Evolutionary conservation across 2,888 invertebrate genomes (phyloP).

Genomic region (Margaritifera margaritifera): DNA sequence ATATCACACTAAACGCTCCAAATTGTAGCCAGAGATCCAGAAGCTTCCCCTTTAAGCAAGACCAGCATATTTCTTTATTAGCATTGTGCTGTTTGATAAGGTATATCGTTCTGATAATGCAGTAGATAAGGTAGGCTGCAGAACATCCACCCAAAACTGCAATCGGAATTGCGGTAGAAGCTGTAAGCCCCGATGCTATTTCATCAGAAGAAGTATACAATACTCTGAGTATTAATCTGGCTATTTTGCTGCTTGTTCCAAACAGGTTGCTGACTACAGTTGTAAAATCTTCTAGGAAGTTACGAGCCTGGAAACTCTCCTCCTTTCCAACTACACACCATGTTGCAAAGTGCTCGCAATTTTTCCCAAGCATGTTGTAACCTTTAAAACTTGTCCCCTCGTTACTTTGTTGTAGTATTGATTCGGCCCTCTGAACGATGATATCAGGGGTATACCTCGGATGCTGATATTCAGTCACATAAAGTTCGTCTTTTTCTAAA

Average conservation of each 20-base stretch:
- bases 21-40: conserved; percentile 15
- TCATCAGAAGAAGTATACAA: conserved; percentile 11
- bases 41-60: conserved; percentile 10
- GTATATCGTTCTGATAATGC: conserved; percentile 7
- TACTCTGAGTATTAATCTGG: conserved; percentile 2
- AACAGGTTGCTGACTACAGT: neutral
- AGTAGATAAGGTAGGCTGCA: conserved; percentile 14
- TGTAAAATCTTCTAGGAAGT: neutral
- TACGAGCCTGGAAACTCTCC: conserved; percentile 13
- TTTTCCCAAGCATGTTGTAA: conserved; percentile 5
- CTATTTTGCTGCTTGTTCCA: conserved; percentile 2
- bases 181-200: conserved; percentile 5
- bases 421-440: conserved; percentile 14
- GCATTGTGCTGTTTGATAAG: conserved; percentile 3
- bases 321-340: conserved; percentile 20
- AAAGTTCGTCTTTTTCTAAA: conserved; percentile 9
- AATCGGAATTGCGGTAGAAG: conserved; percentile 1
- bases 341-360: conserved; percentile 18
- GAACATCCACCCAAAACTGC: conserved; percentile 7
- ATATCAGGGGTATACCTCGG: conserved; percentile 8
- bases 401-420: conserved; percentile 6
- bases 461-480: conserved; percentile 5
- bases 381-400: neutral
- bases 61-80: conserved; percentile 4
- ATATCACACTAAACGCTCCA: conserved; percentile 10